A percentile compares a stretch with the other conserved stretches of the same genome.
These are phyloP conservation scores for Drosophila rufa DNA, from an alignment of 1,140 invertebrate genomes.

Conservation along the genomic window DNA sequence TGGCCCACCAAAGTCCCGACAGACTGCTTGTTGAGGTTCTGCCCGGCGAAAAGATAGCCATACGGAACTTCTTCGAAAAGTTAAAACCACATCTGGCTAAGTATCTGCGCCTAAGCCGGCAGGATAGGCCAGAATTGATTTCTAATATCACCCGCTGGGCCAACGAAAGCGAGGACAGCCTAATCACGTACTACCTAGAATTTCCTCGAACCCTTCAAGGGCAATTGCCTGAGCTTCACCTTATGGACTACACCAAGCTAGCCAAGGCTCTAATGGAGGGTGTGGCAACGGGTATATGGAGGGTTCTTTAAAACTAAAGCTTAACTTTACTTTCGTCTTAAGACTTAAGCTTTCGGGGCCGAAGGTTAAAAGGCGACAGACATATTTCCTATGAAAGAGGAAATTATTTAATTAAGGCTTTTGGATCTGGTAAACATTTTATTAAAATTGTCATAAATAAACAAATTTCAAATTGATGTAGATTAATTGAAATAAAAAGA, in stretches of 20 bases:
- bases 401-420: no score
- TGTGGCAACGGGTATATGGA: constrained; percentile 38
- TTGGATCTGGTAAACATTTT: no score
- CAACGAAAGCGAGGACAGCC: constrained; percentile 21
- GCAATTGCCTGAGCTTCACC: constrained; percentile 49
- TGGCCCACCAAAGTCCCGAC: constrained; percentile 21
- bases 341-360: no score
- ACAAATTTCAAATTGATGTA: neutral
- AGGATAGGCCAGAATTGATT: constrained; percentile 36
- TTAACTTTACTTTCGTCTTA: no score
- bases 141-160: constrained; percentile 45
- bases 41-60: constrained; percentile 55
- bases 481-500: neutral
- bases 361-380: no score
- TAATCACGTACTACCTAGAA: constrained; percentile 41
- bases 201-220: constrained; percentile 49
- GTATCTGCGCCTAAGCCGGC: constrained; percentile 34
- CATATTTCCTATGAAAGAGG: no score
- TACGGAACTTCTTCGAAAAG: constrained; percentile 48
- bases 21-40: constrained; percentile 42
- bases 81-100: constrained; percentile 24
- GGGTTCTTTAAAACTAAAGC: neutral
- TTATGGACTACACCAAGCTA: constrained; percentile 57
- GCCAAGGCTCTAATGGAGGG: constrained; percentile 44
- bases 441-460: neutral